Conservation (phyloP, 2,113 vertebrate species). For the Oriolus oriolus region DNA sequence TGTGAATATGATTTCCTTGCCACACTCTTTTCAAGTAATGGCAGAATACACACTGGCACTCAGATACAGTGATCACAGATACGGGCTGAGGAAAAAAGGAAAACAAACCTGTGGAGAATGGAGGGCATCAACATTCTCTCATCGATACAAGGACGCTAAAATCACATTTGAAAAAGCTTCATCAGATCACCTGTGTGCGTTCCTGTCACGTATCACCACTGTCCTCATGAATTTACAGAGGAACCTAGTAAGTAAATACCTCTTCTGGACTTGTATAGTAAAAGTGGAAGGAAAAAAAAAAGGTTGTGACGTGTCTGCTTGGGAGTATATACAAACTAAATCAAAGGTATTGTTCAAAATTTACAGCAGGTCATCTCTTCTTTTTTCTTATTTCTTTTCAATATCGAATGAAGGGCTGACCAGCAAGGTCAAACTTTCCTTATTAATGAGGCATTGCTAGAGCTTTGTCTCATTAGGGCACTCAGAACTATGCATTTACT, state of each 20-base stretch:
- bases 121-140: not conserved
- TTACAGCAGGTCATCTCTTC: constrained; percentile 84
- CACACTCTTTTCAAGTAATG: not conserved
- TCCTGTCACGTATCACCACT: not conserved
- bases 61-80: not conserved
- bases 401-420: constrained; percentile 81
- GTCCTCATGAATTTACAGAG: not conserved
- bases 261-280: not conserved
- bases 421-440: constrained; percentile 85
- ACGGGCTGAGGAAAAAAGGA: not conserved
- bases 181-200: not conserved
- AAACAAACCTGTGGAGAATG: not conserved
- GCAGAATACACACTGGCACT: not conserved
- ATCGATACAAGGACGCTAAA: not conserved
- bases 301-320: constrained; percentile 37
- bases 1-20: rapidly evolving
- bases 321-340: constrained; percentile 80
- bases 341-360: constrained; percentile 84
- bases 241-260: constrained; percentile 22
- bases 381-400: constrained; percentile 85
- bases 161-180: not conserved
- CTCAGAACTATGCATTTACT: constrained; percentile 87
- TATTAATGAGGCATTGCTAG: constrained; percentile 87
- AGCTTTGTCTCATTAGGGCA: constrained; percentile 81
- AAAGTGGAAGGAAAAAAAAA: constrained; percentile 16